Base-by-base conservation (phyloP, 2,797 vertebrate species). In the Gorsachius magnificus region DNA sequence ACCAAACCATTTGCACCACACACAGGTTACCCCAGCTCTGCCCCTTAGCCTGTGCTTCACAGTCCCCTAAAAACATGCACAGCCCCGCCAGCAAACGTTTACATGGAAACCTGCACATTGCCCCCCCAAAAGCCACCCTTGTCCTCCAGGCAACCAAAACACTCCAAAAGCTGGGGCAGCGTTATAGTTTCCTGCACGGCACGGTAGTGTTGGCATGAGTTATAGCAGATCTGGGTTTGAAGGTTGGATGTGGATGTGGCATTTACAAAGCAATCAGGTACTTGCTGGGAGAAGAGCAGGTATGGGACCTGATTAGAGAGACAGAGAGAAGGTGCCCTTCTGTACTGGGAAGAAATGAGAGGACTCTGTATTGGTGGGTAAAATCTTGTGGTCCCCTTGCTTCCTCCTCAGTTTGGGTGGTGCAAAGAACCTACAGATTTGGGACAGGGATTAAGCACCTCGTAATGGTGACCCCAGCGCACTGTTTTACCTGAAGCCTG, bases 161-260 rank as follows among this genome's bases (percentile, higher is more conserved):
- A 6, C 43, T 36, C 33, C 35, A 60, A 24, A 38, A 71, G 17
- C 58, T 71, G 66, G 57, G 17, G 3, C 53, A 88, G 35, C 0
- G 0, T 56, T 56, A 31, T 0, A 0, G 21, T 68, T 76, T n/a
- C 45, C 75, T 82, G 48, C 22, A 33, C 16, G 60, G 63, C 29
- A 16, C 16, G 8, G 4, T 6, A 64, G 38, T 36, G 29, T 58
- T 83, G 54, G 11, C 35, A 38, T 24, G 35, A 91, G 48, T 50
- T 75, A 29, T 70, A 87, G 51, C 0, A 35, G 57, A 71, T 7
- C 33, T 54, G 35, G 8, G 7, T 76, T 76, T 83, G 63, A 76
- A 86, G 54, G 29, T 19, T 71, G 38, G n/a, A 56, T 65, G 60
- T 14, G 45, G 56, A 9, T 20, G 13, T 51, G 69, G 28, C 36